Conservation (phyloP, 2,888 invertebrate genomes). For the Drosophila sordidapex region DNA sequence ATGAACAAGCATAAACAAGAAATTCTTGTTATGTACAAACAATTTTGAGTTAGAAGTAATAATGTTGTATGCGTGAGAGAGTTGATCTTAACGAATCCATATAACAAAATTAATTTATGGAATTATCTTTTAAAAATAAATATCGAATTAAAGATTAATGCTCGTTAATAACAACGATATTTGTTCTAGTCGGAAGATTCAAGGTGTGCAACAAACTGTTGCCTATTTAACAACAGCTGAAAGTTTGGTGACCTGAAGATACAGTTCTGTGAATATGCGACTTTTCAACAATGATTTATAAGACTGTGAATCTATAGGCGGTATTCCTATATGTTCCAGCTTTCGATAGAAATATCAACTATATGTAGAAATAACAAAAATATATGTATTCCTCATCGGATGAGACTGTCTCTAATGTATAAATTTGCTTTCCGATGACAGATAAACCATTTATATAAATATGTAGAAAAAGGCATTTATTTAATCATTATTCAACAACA, state of each 20-base stretch:
- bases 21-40: not conserved
- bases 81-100: not conserved
- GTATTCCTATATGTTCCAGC: not conserved
- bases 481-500: constrained; percentile 77
- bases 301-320: not conserved
- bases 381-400: not conserved
- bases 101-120: not conserved
- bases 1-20: not conserved
- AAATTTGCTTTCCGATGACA: not conserved
- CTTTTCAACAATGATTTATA: not conserved
- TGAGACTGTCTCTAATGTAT: not conserved
- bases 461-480: constrained; percentile 65
- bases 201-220: not conserved
- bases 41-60: not conserved
- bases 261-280: not conserved
- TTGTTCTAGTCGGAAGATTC: not conserved
- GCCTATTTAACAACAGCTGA: no score
- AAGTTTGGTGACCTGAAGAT: not conserved
- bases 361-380: not conserved
- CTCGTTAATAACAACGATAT: not conserved
- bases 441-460: constrained; percentile 18
- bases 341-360: not conserved
- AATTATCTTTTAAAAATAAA: not conserved
- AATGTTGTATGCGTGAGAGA: not conserved
- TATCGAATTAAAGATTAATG: not conserved